phyloP scores from a whole-genome alignment of 2,113 vertebrate genomes.

The Phainopepla nitens region DNA sequence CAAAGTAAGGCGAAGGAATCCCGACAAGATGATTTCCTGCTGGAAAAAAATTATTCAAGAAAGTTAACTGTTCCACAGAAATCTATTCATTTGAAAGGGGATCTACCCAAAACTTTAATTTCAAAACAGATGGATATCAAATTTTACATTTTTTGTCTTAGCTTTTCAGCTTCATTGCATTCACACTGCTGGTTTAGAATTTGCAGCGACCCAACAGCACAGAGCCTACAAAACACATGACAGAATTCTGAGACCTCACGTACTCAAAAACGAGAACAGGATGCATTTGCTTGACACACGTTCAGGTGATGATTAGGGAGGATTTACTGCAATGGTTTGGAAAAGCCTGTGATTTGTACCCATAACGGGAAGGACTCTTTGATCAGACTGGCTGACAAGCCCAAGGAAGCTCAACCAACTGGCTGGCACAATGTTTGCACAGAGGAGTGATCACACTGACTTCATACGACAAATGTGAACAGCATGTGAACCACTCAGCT shows the following conservation, averaged over 20 bases:
- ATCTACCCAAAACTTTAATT: not conserved
- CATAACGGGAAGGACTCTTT: not conserved
- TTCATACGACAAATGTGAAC: not conserved
- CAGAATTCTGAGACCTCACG: rapidly evolving
- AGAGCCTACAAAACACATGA: rapidly evolving
- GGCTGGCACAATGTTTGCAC: not conserved
- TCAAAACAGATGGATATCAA: rapidly evolving
- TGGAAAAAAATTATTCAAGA: not conserved
- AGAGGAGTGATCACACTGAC: not conserved
- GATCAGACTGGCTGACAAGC: not conserved
- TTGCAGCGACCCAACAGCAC: not conserved
- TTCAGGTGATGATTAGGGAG: not conserved
- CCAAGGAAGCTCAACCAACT: not conserved
- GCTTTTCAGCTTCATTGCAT: not conserved
- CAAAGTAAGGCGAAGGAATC: not conserved
- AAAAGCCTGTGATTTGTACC: not conserved
- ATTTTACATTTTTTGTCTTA: not conserved
- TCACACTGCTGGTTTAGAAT: not conserved
- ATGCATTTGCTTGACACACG: rapidly evolving
- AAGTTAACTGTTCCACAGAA: not conserved
- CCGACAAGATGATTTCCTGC: not conserved
- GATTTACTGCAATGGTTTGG: not conserved
- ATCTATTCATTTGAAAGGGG: not conserved
- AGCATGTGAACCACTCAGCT: not conserved
- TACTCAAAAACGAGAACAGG: not conserved